phyloP scores from a whole-genome alignment of 2,113 vertebrate species.

The Baryphthengus martii region DNA sequence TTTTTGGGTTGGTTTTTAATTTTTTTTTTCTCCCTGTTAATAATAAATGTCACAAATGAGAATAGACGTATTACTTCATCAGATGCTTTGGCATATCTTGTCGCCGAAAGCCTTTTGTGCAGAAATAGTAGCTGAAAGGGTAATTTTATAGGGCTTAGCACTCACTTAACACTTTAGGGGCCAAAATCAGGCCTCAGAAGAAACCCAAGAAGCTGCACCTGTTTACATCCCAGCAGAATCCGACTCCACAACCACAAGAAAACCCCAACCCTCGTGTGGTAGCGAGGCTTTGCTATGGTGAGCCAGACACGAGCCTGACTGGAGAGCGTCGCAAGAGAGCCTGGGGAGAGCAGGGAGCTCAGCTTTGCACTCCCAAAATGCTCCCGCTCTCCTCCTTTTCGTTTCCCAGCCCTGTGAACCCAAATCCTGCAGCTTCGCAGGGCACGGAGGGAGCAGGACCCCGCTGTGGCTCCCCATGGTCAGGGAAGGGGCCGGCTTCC shows the following conservation, averaged over 20 bases:
- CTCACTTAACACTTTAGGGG: conserved; percentile 59
- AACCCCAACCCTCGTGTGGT: neutral
- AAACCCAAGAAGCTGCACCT: conserved; percentile 16
- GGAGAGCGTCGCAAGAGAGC: neutral
- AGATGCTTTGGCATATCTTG: conserved; percentile 25
- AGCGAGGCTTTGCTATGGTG: neutral
- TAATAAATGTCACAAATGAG: conserved; percentile 59
- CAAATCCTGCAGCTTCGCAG: neutral
- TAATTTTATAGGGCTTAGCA: conserved; percentile 60
- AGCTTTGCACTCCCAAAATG: neutral
- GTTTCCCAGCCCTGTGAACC: neutral
- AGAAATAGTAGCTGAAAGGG: conserved; percentile 44
- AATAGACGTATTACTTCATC: conserved; percentile 48
- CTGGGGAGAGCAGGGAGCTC: neutral
- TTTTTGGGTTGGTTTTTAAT: neutral
- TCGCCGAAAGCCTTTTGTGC: conserved; percentile 20
- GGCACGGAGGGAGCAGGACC: neutral
- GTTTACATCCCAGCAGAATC: neutral
- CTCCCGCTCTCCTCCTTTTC: neutral
- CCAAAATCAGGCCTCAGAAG: neutral
- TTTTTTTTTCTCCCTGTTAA: conserved; percentile 11
- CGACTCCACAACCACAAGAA: neutral
- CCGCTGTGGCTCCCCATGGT: neutral
- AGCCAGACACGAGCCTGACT: neutral
- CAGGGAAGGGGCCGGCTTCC: neutral